Evolutionary conservation across 1,140 invertebrate genomes (phyloP).

Genomic region (Sinonovacula constricta): DNA sequence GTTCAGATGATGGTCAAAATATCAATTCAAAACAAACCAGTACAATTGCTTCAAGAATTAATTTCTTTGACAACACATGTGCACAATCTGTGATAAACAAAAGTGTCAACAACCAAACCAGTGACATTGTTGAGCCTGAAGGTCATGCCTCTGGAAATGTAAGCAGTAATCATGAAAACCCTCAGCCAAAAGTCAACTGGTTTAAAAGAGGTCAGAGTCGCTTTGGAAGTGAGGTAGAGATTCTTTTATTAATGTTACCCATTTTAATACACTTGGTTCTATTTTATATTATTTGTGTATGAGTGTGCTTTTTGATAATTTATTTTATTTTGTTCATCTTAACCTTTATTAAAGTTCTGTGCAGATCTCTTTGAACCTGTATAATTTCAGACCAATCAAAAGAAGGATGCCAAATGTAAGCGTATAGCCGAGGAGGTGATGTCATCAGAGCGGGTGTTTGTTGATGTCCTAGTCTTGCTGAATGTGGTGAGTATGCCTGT

Average conservation of each 20-base stretch:
- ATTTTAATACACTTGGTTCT: background rate
- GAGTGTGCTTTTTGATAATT: background rate
- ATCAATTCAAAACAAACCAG: too few relatives aligned
- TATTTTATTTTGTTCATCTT: background rate
- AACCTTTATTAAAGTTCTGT: background rate
- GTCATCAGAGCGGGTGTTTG: slow-evolving; percentile 85
- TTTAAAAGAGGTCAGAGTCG: background rate
- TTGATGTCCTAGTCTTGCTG: slow-evolving; percentile 85
- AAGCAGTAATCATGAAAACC: too few relatives aligned
- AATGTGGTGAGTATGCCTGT: slow-evolving; percentile 82
- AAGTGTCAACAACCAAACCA: too few relatives aligned
- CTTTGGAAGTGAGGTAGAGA: background rate
- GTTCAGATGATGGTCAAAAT: too few relatives aligned
- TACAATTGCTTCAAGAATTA: too few relatives aligned
- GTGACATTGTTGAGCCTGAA: too few relatives aligned
- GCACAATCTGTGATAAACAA: too few relatives aligned
- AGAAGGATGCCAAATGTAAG: slow-evolving; percentile 74
- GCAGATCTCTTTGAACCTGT: background rate
- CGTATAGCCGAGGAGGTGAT: slow-evolving; percentile 85
- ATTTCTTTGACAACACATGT: too few relatives aligned
- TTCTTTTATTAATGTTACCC: background rate
- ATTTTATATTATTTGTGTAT: background rate
- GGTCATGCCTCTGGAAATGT: too few relatives aligned
- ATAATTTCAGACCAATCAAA: slow-evolving; percentile 56
- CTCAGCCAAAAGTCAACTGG: too few relatives aligned